Percentiles rank a stretch among this genome's conserved stretches.
phyloP scores from a whole-genome alignment of 2,888 invertebrate species.

The Campaea margaritaria region DNA sequence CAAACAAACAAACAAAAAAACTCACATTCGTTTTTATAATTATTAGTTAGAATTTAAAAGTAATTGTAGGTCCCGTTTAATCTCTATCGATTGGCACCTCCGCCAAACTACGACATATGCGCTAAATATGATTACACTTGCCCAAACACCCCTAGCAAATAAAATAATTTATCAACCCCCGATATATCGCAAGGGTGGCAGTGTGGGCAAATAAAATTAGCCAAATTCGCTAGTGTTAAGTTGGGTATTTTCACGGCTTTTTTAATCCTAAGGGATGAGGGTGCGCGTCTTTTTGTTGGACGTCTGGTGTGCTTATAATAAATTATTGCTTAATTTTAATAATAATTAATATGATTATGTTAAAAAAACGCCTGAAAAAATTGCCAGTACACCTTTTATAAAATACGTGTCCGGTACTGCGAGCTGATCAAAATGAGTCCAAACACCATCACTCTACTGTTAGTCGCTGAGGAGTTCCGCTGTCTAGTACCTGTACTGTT shows the following conservation, averaged over 20 bases:
- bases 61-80: no score
- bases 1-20: no score
- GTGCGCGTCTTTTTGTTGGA: conserved; percentile 16
- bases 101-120: conserved; percentile 47
- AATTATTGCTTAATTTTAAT: neutral
- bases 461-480: no score
- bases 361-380: no score
- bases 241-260: conserved; percentile 32
- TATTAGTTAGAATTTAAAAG: no score
- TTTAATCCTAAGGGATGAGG: conserved; percentile 25
- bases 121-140: conserved; percentile 49
- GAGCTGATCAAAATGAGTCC: no score
- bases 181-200: conserved; percentile 24
- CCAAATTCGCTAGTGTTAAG: conserved; percentile 43
- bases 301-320: neutral
- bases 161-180: conserved; percentile 34
- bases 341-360: no score
- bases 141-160: conserved; percentile 34
- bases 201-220: conserved; percentile 49
- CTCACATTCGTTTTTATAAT: no score
- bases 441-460: no score
- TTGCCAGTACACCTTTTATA: no score
- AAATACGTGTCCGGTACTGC: no score
- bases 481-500: no score
- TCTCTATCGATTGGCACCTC: conserved; percentile 31